phyloP scores from a whole-genome alignment of 2,797 vertebrate genomes.

The Sebastes umbrosus region DNA sequence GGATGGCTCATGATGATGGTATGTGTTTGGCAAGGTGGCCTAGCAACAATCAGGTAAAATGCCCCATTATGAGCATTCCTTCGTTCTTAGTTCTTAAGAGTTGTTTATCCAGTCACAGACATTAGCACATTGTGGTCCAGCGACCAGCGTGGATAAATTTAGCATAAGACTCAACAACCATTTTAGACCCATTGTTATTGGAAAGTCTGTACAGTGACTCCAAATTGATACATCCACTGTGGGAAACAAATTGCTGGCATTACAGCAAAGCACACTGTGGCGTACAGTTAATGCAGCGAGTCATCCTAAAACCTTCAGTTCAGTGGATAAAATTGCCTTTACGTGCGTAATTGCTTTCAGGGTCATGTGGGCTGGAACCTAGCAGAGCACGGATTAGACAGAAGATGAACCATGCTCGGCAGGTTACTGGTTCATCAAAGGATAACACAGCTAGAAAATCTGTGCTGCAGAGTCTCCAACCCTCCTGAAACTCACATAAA shows the following conservation, averaged over 20 bases:
- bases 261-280: conserved; percentile 26
- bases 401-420: background rate
- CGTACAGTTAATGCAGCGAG: background rate
- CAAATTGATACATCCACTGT: conserved; percentile 25
- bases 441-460: background rate
- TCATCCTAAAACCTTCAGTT: conserved; percentile 6
- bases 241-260: conserved; percentile 42
- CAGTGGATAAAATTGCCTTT: conserved; percentile 34
- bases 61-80: conserved; percentile 71
- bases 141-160: conserved; percentile 34
- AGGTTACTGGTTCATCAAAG: background rate
- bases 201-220: conserved; percentile 38
- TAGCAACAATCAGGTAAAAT: conserved; percentile 73
- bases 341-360: conserved; percentile 44
- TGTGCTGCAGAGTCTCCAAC: background rate
- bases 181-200: conserved; percentile 28
- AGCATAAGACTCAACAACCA: conserved; percentile 32
- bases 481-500: conserved; percentile 9
- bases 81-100: conserved; percentile 31
- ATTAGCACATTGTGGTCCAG: conserved; percentile 17
- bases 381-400: background rate
- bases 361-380: conserved; percentile 29
- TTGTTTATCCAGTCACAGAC: conserved; percentile 56
- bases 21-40: conserved; percentile 62
- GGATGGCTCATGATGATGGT: conserved; percentile 16